A percentile compares a stretch with the other conserved stretches of the same genome.
Conservation (phyloP, 2,113 vertebrate genomes). For the Phyllostomus hastatus region DNA sequence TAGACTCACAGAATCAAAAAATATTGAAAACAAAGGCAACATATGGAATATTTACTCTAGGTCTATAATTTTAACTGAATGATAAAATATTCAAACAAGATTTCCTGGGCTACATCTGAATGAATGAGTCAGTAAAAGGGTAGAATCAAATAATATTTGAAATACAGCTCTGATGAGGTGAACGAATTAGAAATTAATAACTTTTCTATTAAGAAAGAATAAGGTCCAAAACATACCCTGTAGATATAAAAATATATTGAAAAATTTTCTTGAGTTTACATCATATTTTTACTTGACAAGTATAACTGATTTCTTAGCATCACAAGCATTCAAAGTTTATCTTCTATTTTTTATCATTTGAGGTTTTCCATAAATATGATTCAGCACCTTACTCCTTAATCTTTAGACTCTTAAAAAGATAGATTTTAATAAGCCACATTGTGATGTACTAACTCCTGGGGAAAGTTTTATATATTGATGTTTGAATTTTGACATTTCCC, state of each 20-base stretch:
- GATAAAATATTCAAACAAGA: background rate
- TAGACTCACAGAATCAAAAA: background rate
- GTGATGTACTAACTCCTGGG: background rate
- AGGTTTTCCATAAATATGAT: background rate
- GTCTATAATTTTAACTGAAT: background rate
- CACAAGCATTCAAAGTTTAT: background rate
- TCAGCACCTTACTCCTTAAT: background rate
- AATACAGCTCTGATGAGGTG: background rate
- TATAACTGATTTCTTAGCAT: background rate
- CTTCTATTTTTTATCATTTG: background rate
- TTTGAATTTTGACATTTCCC: background rate
- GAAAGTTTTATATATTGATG: background rate
- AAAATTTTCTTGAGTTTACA: background rate
- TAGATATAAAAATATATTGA: background rate
- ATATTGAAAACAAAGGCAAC: background rate
- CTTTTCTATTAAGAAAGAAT: background rate
- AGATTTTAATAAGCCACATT: background rate
- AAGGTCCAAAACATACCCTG: background rate
- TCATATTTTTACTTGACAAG: background rate
- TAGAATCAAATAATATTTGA: background rate
- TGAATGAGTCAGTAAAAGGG: background rate
- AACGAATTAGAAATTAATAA: background rate
- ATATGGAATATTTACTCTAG: background rate
- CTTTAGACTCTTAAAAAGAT: background rate
- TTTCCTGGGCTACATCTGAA: background rate